Base-by-base conservation (phyloP, 2,113 vertebrate species). In the Odocoileus hemionus region DNA sequence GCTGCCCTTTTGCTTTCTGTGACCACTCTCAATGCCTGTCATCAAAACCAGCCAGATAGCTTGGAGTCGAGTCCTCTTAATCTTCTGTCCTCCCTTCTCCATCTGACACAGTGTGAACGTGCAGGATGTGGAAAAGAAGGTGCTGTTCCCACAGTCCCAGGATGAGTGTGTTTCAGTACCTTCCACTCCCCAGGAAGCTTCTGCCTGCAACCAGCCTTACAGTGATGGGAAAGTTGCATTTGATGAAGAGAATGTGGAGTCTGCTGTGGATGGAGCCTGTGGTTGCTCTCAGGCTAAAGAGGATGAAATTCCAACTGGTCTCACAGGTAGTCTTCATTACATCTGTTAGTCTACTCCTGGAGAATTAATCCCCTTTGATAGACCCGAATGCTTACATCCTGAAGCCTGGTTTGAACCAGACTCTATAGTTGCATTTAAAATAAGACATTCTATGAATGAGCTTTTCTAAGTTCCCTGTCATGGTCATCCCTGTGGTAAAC, bases 211-310 rank as follows among this genome's bases (percentile, higher is more conserved):
- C 21, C 61, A 57, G 91, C 99, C 99, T 8, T 78, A 45, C 50
- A 99, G 99, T 93, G 98, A 98, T 4, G 99, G 99, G 55, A 99
- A 99, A 0, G 91, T 99, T 1, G n/a, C 67, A 45, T 99, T 98
- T 0, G 99, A 70, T 26, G 23, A 64, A 17, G 15, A 64, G 45
- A n/a, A 79, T 55, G 13, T 64, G 6, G 0, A 5, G 0, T 60
- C 43, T 61, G 45, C 25, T 6, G 1, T 52, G 19, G 45, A 61
- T 43, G 6, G 39, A 43, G 57, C 47, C 57, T 26, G 28, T 28
- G 57, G 61, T 33, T 11, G 15, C 7, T 30, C 8, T n/a, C 98
- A 43, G 0, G 58, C 19, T 7, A 1, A 33, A 52, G 26, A 36
- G n/a, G 45, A 10, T 50, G 55, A 43, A 61, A 47, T 9, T 43